Conservation (phyloP, 2,888 invertebrate species). For the Pandemis cinnamomeana region DNA sequence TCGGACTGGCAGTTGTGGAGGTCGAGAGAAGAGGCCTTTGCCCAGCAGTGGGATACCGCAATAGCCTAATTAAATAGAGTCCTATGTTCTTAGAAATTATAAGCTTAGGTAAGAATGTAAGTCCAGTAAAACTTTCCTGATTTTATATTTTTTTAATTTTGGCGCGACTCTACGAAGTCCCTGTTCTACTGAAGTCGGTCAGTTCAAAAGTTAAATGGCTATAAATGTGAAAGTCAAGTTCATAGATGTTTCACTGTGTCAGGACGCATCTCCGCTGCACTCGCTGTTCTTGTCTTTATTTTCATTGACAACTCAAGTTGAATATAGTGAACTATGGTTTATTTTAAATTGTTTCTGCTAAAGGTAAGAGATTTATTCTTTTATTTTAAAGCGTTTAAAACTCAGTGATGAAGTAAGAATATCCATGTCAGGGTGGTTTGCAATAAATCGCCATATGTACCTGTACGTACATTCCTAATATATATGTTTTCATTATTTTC, state of each 20-base stretch:
- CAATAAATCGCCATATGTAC: too few relatives aligned
- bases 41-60: too few relatives aligned
- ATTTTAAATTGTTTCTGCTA: conserved; percentile 54
- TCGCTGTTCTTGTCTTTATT: conserved; percentile 1
- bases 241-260: conserved; percentile 60
- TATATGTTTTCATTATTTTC: too few relatives aligned
- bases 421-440: too few relatives aligned
- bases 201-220: conserved; percentile 47
- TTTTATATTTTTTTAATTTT: neutral
- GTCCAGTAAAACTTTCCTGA: too few relatives aligned
- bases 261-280: neutral
- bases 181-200: conserved; percentile 52
- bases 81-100: too few relatives aligned
- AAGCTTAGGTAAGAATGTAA: too few relatives aligned
- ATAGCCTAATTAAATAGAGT: too few relatives aligned
- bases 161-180: conserved; percentile 50
- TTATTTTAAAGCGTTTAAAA: neutral
- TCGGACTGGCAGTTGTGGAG: too few relatives aligned
- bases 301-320: neutral
- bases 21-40: too few relatives aligned
- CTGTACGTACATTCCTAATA: too few relatives aligned
- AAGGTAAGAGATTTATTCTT: conserved; percentile 54
- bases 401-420: too few relatives aligned
- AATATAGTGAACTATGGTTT: conserved; percentile 54
- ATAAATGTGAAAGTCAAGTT: conserved; percentile 72